Conservation (phyloP, 2,888 invertebrate species). For the Endomychus coccineus region DNA sequence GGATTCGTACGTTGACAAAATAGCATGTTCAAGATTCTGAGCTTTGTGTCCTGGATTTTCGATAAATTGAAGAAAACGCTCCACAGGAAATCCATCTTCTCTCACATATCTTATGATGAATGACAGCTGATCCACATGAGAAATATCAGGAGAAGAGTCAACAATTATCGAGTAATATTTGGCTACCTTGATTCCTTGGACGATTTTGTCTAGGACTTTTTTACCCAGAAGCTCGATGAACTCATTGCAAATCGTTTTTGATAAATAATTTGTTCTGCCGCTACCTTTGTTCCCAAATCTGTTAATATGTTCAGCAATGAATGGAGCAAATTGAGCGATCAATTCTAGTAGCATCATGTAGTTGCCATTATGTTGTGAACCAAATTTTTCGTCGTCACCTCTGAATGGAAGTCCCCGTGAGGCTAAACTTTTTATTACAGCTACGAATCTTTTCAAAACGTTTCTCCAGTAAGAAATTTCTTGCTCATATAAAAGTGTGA, state of each 20-base stretch:
- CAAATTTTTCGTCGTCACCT: slow-evolving; percentile 25
- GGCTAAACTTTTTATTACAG: slow-evolving; percentile 16
- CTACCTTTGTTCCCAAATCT: neutral
- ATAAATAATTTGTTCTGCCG: slow-evolving; percentile 3
- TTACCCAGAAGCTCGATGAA: neutral
- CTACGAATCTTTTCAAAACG: slow-evolving; percentile 26
- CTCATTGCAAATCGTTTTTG: neutral
- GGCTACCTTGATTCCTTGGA: too few species aligned
- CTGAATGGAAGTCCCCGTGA: slow-evolving; percentile 20
- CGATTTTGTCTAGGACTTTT: neutral
- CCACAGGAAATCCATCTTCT: too few species aligned
- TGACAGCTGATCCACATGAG: too few species aligned
- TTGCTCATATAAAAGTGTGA: slow-evolving; percentile 10
- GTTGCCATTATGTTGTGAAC: slow-evolving; percentile 27
- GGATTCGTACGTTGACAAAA: slow-evolving; percentile 1
- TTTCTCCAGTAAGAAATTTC: slow-evolving; percentile 26
- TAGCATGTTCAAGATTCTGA: neutral
- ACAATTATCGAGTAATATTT: too few species aligned
- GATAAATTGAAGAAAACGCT: slow-evolving; percentile 3
- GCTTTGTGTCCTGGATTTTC: slow-evolving; percentile 2
- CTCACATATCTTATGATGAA: too few species aligned
- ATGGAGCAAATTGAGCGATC: slow-evolving; percentile 30
- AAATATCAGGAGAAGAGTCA: too few species aligned
- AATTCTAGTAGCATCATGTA: slow-evolving; percentile 28
- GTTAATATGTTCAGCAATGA: slow-evolving; percentile 26